Base-by-base conservation (phyloP, 2,888 invertebrate species). In the Eilema sororculum region DNA sequence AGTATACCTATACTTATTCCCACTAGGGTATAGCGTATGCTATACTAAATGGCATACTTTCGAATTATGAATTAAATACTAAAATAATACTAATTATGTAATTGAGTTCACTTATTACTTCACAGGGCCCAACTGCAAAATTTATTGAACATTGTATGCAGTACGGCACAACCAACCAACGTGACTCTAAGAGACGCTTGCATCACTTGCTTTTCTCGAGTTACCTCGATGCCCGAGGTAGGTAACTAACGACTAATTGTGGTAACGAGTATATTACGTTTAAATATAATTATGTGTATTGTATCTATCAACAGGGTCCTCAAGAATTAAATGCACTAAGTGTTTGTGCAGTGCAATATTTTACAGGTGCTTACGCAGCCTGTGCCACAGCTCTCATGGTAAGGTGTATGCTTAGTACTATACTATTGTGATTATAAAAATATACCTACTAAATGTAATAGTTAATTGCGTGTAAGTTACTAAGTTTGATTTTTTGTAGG, bases 101-200 rank as follows among this genome's bases (percentile, higher is more conserved):
- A 56, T 56, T 9, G 6, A 24, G 22, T 4, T 4, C 9, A 22
- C 16, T 61, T 63, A 57, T n/a, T 61, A 58, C 16, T 41, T 82
- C 89, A 25, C 81, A 95, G 95, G 59, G 84, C 82, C 0, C 89
- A 91, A 74, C 76, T 95, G 57, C 95, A 95, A 72, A 96, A 96
- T 80, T 89, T 97, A 68, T 87, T 97, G 13, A 96, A 96, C 83
- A 89, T 97, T 72, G 95, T 96, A 74, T 97, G 97, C 86, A 96
- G 96, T 80, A 96, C 96, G 56, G 96, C 96, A n/a, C 96, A 97
- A 87, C 96, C 95, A 22, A 94, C 96, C 2, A 96, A 96, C 78
- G 90, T 95, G 6, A 95, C 96, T 52, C 79, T 90, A 71, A 94
- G 96, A 72, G 97, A 97, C 89, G 96, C 96, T 20, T 97, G 97